These are phyloP conservation scores for Germaria angustata DNA, from an alignment of 2,888 invertebrate genomes.

Conservation along the genomic window DNA sequence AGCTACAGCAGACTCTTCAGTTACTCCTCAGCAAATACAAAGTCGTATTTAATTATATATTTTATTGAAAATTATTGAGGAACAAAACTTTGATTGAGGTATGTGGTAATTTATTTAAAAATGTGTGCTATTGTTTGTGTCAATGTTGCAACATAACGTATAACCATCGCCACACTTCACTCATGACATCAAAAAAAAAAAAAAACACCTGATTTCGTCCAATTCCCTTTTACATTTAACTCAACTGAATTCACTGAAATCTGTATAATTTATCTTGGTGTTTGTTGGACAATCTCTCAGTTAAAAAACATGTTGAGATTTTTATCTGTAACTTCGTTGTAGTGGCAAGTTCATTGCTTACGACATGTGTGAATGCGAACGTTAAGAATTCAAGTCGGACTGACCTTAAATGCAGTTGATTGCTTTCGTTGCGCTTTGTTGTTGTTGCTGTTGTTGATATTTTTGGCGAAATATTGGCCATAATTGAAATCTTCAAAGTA, in stretches of 20 bases:
- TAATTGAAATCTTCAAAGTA: constrained; percentile 33
- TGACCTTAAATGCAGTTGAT: constrained; percentile 46
- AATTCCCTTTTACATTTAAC: background rate
- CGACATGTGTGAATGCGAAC: constrained; percentile 45
- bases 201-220: constrained; percentile 19
- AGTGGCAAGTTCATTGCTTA: constrained; percentile 16
- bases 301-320: constrained; percentile 12
- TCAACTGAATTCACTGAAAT: background rate
- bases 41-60: no score
- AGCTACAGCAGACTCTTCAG: no score
- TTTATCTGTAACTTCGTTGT: constrained; percentile 1
- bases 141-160: background rate
- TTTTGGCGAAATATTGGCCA: background rate
- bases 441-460: background rate
- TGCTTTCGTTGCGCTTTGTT: background rate
- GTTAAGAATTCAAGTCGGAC: constrained; percentile 20
- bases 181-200: background rate
- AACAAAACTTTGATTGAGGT: no score
- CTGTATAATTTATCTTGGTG: background rate
- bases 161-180: background rate
- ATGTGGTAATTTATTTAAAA: background rate
- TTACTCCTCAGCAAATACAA: no score
- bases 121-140: background rate
- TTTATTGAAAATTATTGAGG: no score
- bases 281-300: background rate